Percentiles rank a stretch among this genome's conserved stretches.
These are phyloP conservation scores for Lampris incognitus DNA, from an alignment of 2,113 vertebrate species.

Conservation along the genomic window DNA sequence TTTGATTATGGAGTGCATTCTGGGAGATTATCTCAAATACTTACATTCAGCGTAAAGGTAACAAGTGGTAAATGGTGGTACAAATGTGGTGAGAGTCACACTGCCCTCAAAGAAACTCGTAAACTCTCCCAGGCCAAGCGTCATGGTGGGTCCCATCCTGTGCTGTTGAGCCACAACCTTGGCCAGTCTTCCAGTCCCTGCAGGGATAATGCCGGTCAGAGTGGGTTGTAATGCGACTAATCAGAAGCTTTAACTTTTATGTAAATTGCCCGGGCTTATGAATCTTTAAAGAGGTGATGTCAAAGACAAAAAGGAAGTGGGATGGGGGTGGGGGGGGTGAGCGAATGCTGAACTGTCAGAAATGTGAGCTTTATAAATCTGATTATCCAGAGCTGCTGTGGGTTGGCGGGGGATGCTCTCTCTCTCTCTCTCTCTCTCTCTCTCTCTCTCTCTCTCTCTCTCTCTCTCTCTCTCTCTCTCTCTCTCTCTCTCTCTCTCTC, in stretches of 20 bases:
- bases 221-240: conserved; percentile 79
- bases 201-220: conserved; percentile 74
- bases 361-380: conserved; percentile 53
- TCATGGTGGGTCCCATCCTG: conserved; percentile 44
- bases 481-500: too few species aligned
- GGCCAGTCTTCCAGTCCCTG: conserved; percentile 62
- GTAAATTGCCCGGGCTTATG: conserved; percentile 78
- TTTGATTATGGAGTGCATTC: conserved; percentile 30
- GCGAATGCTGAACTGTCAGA: conserved; percentile 58
- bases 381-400: conserved; percentile 50
- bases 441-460: too few species aligned
- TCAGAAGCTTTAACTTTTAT: conserved; percentile 80
- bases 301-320: conserved; percentile 77
- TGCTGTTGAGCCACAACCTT: conserved; percentile 71
- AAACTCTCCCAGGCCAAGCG: conserved; percentile 22
- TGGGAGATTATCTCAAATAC: conserved; percentile 30
- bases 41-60: conserved; percentile 14
- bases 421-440: too few species aligned
- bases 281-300: conserved; percentile 82
- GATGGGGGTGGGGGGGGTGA: conserved; percentile 40
- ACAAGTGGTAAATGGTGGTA: background rate
- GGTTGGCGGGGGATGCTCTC: background rate
- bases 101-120: conserved; percentile 18
- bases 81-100: conserved; percentile 15
- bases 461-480: too few species aligned